Base-by-base conservation (phyloP, 2,113 vertebrate genomes). In the Narcine bancroftii region DNA sequence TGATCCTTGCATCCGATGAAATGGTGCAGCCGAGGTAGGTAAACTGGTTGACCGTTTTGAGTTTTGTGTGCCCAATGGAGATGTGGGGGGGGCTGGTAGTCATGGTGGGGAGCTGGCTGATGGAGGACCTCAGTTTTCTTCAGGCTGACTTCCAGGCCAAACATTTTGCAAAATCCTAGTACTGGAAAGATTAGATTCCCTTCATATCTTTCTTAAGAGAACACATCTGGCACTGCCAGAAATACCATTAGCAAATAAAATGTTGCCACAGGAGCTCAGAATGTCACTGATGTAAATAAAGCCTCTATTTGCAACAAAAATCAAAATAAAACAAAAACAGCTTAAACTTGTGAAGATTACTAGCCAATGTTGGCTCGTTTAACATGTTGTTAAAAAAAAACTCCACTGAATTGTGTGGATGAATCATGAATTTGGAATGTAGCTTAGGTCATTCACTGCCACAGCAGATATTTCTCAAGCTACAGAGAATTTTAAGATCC, bases 131-230 rank as follows among this genome's bases (percentile, higher is more conserved):
- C n/a, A n/a, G n/a, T n/a, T n/a, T n/a, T n/a, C n/a, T n/a, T n/a
- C n/a, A n/a, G n/a, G n/a, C n/a, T n/a, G n/a, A n/a, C n/a, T n/a
- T n/a, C n/a, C n/a, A n/a, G n/a, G n/a, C n/a, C n/a, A n/a, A n/a
- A n/a, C n/a, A n/a, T n/a, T n/a, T n/a, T n/a, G n/a, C n/a, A 83
- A n/a, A 83, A 79, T 9, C 26, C 77, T 79, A 47, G 77, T 79
- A 79, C 1, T 26, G 24, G 45, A 24, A 79, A 83, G 50, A 53
- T 33, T 81, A 50, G 45, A 15, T 83, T 56, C 26, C 53, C 47
- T n/a, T 2, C 21, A 81, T 53, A 33, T 53, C 33, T 56, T 83
- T 83, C 3, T 29, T 17, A n/a, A n/a, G 15, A 11, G 76, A 50
- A 9, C 76, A 79, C 24, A 50, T 47, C 6, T 29, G 13, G 56